Evolutionary conservation across 1,140 invertebrate species (phyloP).

Genomic region (Drosophila mayri): DNA sequence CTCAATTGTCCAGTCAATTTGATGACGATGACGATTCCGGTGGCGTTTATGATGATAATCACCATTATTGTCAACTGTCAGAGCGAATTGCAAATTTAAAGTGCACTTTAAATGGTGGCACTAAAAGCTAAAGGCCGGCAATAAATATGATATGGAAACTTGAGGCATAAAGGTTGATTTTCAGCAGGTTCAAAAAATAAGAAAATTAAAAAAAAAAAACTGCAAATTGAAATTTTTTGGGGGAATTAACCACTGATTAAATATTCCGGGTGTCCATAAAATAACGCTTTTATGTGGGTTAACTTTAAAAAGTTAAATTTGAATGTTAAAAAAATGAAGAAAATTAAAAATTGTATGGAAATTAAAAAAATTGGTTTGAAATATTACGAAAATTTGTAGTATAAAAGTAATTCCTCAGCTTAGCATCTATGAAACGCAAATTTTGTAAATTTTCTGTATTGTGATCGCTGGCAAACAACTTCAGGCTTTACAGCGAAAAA

Average conservation of each 20-base stretch:
- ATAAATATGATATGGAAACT: conserved; percentile 5
- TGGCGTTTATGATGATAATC: conserved; percentile 5
- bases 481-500: conserved; percentile 1
- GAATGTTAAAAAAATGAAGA: too few relatives aligned
- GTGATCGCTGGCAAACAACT: conserved; percentile 19
- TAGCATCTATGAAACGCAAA: background rate
- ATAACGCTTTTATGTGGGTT: background rate
- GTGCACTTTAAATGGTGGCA: conserved; percentile 53
- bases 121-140: conserved; percentile 60
- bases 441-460: conserved; percentile 3
- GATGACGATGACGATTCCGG: conserved; percentile 3
- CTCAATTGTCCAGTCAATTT: conserved; percentile 72
- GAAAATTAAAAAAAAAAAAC: too few relatives aligned
- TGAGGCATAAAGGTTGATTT: conserved; percentile 37
- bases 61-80: conserved; percentile 14
- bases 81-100: conserved; percentile 19
- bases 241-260: background rate
- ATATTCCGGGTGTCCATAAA: background rate
- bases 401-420: background rate
- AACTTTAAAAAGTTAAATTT: too few relatives aligned
- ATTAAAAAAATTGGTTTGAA: too few relatives aligned
- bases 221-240: too few relatives aligned
- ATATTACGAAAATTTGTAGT: too few relatives aligned
- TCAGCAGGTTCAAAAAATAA: conserved; percentile 20
- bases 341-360: too few relatives aligned